Conservation (phyloP, 1,140 invertebrate genomes). For the Monochamus saltuarius region DNA sequence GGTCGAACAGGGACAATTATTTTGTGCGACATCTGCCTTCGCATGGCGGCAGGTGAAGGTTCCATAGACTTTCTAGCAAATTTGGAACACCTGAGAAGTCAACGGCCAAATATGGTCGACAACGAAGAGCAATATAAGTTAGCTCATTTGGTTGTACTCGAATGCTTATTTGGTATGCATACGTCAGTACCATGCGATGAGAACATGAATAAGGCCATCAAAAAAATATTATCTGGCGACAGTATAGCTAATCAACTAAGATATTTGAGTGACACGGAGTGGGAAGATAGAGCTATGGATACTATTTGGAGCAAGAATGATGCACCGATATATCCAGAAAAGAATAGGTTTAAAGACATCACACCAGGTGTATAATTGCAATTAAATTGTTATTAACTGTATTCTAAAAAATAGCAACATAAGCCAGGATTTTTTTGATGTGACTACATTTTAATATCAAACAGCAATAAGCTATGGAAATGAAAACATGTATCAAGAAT, state of each 20-base stretch:
- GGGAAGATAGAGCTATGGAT: conserved; percentile 39
- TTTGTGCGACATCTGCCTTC: conserved; percentile 76
- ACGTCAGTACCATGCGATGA: conserved; percentile 37
- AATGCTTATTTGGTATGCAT: conserved; percentile 35
- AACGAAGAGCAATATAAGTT: conserved; percentile 48
- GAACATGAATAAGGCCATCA: conserved; percentile 24
- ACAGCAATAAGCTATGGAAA: neutral
- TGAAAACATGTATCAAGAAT: neutral
- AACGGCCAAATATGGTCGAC: conserved; percentile 81
- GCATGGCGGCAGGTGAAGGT: conserved; percentile 61
- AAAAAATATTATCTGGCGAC: conserved; percentile 16
- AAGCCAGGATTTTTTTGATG: neutral
- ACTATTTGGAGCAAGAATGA: conserved; percentile 8
- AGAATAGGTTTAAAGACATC: conserved; percentile 38
- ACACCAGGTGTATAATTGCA: conserved; percentile 30
- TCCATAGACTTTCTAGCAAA: conserved; percentile 82
- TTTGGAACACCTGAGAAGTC: conserved; percentile 75
- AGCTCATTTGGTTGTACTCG: conserved; percentile 44
- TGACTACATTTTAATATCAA: neutral
- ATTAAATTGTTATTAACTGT: neutral
- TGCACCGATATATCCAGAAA: conserved; percentile 21
- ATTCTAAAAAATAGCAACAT: neutral
- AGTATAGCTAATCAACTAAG: conserved; percentile 30
- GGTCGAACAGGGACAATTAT: conserved; percentile 84
- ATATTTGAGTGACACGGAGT: conserved; percentile 32